Evolutionary conservation across 2,797 vertebrate species (phyloP).

Genomic region (Tenualosa thibaudeaui): DNA sequence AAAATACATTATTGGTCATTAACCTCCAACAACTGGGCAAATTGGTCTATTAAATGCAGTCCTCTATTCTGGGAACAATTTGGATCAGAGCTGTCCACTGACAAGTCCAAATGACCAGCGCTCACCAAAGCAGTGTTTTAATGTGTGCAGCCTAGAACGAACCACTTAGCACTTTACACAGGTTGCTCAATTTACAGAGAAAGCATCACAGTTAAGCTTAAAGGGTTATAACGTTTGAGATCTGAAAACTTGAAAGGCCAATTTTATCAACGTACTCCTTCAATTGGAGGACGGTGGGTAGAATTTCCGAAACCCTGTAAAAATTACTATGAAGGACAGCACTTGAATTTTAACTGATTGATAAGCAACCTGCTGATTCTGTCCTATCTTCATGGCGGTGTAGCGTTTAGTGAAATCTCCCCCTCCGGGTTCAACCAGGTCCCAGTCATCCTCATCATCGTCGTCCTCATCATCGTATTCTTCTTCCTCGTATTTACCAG

Average conservation of each 20-base stretch:
- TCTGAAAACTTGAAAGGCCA: no score
- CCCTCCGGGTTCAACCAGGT: slow-evolving; percentile 72
- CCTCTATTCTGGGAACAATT: no score
- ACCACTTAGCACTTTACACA: no score
- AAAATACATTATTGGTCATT: no score
- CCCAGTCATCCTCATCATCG: slow-evolving; percentile 79
- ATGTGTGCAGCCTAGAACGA: no score
- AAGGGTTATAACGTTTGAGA: no score
- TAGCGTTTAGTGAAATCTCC: slow-evolving; percentile 75
- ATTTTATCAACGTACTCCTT: not conserved
- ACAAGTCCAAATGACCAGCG: not conserved
- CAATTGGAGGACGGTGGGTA: not conserved
- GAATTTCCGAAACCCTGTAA: no score
- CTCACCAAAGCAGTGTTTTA: not conserved
- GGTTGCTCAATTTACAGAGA: no score
- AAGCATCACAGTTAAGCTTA: no score
- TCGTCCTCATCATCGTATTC: slow-evolving; percentile 59
- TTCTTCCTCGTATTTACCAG: slow-evolving; percentile 53
- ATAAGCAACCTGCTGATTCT: slow-evolving; percentile 77
- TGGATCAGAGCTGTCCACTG: no score
- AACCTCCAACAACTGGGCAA: no score
- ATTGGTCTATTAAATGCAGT: no score
- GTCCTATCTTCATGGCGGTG: slow-evolving; percentile 56
- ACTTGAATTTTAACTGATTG: not conserved
- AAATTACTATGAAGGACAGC: not conserved